Evolutionary conservation across 35 echinoderm and acorn worm genomes (phyloP), one percentile per base, ranked within the genome.

Genomic region (Patiria miniata): DNA sequence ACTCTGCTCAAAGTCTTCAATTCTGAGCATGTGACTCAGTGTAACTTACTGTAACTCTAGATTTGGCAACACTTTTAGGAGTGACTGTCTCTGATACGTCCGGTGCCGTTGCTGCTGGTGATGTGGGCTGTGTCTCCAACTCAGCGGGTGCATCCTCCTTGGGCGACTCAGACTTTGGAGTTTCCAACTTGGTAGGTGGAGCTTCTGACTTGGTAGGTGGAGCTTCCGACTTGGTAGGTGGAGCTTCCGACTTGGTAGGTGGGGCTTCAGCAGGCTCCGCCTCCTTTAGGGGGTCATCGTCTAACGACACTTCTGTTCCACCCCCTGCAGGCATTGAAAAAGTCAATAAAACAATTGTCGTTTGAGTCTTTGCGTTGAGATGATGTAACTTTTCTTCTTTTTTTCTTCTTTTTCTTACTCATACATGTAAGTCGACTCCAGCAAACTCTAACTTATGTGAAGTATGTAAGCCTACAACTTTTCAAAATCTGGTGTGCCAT

Each of bases 261-360:
- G 42, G 42, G 42, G 42, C 42, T 42, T 86, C 83, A 7, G 9
- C 44, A 40, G 58, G 32, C 38, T 78, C 85, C 16, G 3, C 85
- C 7, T 79, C 85, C 18, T 73, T 73, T 7, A 73, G 53, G 0
- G 80, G 39, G 8, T 82, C 58, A 82, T 90, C 88, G 39, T 90
- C 88, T 7, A 90, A 61, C 40, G 81, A 90, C 6, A 90, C 88
- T 51, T 90, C 88, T 5, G 81, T 90, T n/a, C 88, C 88, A 15
- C 88, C 88, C 77, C 88, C 88, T 90, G 19, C 29, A 42, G 19
- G 12, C 17, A 28, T 69, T 69, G n/a, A 9, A 39, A 36, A 8
- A 40, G n/a, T 33, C 16, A 78, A 78, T 8, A 78, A 33, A 14
- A 17, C 73, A 78, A 78, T 17, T 9, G 10, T 14, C 10, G 10